phyloP scores from a whole-genome alignment of 2,888 invertebrate genomes.

The Aromia moschata region DNA sequence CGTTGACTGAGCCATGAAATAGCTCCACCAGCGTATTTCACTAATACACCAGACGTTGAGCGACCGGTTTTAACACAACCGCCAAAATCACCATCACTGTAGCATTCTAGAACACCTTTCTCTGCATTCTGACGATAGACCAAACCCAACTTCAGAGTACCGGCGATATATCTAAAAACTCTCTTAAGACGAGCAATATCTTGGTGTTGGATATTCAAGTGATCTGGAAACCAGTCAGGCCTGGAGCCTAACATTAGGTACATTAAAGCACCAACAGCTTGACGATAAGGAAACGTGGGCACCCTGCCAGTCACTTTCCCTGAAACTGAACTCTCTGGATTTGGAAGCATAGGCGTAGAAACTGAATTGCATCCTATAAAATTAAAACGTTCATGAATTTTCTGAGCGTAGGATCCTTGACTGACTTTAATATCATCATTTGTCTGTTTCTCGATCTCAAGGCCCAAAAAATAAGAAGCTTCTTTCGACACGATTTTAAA shows the following conservation, averaged over 20 bases:
- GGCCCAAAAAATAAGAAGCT: not conserved
- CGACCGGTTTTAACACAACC: not conserved
- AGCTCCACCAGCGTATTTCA: not conserved
- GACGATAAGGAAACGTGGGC: not conserved
- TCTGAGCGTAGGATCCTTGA: not conserved
- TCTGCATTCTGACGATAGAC: not conserved
- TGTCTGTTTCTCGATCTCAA: not conserved
- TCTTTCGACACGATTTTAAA: not conserved
- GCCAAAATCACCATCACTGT: not conserved
- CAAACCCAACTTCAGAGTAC: not conserved
- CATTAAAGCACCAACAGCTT: not conserved
- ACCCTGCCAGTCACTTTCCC: not conserved
- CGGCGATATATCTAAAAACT: not conserved
- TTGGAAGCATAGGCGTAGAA: not conserved
- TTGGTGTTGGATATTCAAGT: not conserved
- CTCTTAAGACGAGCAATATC: not conserved
- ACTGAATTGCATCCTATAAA: not conserved
- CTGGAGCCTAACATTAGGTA: not conserved
- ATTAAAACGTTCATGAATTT: not conserved
- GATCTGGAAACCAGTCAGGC: not conserved
- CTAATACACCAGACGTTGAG: not conserved
- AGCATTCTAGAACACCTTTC: not conserved
- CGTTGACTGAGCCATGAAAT: conserved; percentile 2
- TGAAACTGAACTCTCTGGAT: not conserved
- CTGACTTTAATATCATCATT: not conserved